Percentiles rank a stretch among this genome's conserved stretches.
These are phyloP conservation scores for Dipodomys ordii DNA, from an alignment of 2,113 vertebrate genomes.

Conservation along the genomic window DNA sequence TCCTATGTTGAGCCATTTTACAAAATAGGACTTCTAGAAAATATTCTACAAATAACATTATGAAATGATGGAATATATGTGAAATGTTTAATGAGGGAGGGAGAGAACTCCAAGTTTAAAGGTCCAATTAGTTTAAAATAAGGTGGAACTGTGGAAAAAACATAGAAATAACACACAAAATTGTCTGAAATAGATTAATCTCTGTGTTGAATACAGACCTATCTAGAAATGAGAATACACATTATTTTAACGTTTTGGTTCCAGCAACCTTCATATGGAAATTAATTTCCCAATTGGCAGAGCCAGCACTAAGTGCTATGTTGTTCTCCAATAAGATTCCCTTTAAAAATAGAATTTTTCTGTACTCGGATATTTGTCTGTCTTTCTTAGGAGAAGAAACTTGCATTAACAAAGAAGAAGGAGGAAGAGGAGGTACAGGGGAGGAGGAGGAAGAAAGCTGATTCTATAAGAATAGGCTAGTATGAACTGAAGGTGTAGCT, in stretches of 20 bases:
- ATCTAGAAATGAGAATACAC: neutral
- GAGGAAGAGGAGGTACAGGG: no score
- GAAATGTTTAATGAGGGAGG: no score
- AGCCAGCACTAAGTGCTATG: neutral
- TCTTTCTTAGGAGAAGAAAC: neutral
- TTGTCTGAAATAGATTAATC: neutral
- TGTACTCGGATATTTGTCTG: neutral
- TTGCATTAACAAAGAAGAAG: no score
- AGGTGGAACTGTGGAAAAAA: neutral
- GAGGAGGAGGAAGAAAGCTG: no score
- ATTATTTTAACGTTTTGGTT: neutral
- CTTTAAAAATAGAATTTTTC: neutral
- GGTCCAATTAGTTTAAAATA: neutral
- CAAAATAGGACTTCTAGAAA: neutral
- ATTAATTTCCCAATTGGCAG: neutral
- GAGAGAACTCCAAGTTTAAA: no score
- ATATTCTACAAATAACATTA: neutral
- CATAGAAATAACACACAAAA: neutral
- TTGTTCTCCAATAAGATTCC: neutral
- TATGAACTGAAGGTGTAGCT: neutral
- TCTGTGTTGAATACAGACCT: neutral
- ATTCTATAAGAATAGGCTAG: neutral
- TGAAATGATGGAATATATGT: neutral
- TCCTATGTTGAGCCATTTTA: neutral
- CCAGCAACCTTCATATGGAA: neutral